Conservation (phyloP, 2,113 vertebrate species). For the Tachysurus vachellii region DNA sequence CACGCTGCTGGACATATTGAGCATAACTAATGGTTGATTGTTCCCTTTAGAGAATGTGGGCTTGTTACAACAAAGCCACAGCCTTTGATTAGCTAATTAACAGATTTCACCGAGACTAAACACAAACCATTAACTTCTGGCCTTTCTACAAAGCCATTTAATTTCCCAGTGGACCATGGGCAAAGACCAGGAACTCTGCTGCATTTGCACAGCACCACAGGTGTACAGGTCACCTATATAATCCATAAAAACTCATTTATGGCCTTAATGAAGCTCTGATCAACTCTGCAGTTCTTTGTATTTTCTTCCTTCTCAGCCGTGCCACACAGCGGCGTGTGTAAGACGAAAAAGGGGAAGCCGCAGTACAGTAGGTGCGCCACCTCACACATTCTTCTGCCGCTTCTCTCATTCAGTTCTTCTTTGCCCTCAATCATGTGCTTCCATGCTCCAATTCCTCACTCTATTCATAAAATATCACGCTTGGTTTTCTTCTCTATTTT, state of each 20-base stretch:
- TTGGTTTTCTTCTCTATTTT: conserved; percentile 27
- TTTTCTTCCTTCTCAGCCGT: conserved; percentile 27
- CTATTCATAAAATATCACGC: conserved; percentile 33
- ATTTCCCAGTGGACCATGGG: conserved; percentile 48
- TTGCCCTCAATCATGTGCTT: conserved; percentile 39
- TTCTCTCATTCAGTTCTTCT: conserved; percentile 1
- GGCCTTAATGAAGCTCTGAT: conserved; percentile 55
- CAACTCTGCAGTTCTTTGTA: conserved; percentile 16
- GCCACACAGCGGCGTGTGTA: not conserved
- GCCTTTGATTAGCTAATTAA: conserved; percentile 53
- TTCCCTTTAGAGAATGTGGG: not conserved
- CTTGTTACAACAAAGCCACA: conserved; percentile 18
- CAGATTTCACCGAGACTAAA: conserved; percentile 48
- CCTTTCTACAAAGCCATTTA: conserved; percentile 49
- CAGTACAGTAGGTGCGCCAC: not conserved
- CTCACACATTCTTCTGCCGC: not conserved
- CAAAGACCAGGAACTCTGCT: conserved; percentile 33
- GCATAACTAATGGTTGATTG: conserved; percentile 12
- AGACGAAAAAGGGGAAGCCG: not conserved
- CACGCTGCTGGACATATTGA: not conserved
- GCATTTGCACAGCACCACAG: conserved; percentile 35
- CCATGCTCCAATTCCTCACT: conserved; percentile 22
- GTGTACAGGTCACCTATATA: conserved; percentile 51
- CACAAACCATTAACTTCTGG: conserved; percentile 54
- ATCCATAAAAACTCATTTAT: conserved; percentile 50